phyloP scores from a whole-genome alignment of 2,113 vertebrate genomes.

The Drymodes brunneopygia region DNA sequence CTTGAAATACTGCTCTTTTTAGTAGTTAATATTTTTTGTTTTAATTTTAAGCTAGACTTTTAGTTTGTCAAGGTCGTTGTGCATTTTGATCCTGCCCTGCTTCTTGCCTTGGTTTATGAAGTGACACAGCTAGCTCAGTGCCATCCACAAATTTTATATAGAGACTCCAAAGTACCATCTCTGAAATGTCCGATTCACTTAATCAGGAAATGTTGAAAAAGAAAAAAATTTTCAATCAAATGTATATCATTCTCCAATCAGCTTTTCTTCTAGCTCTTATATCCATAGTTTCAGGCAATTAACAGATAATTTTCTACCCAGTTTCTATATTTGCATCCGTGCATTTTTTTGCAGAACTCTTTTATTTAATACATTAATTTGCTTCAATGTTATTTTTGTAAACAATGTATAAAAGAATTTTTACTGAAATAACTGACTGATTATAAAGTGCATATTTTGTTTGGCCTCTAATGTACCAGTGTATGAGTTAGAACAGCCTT shows the following conservation, averaged over 20 bases:
- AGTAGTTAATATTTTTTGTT: not conserved
- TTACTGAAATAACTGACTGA: not conserved
- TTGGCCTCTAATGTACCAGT: not conserved
- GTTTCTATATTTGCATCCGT: not conserved
- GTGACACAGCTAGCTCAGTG: not conserved
- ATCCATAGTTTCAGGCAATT: not conserved
- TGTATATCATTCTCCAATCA: not conserved
- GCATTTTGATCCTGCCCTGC: not conserved
- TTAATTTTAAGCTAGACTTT: not conserved
- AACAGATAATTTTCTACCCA: not conserved
- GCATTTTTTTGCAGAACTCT: not conserved
- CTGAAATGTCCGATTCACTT: not conserved
- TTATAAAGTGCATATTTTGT: not conserved
- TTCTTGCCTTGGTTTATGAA: not conserved
- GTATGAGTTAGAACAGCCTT: not conserved
- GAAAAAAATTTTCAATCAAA: not conserved
- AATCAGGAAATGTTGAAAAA: not conserved
- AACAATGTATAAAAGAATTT: not conserved
- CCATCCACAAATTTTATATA: not conserved
- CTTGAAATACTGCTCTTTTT: not conserved
- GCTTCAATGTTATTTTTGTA: not conserved
- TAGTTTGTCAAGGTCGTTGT: not conserved
- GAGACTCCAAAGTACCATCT: not conserved
- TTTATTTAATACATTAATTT: not conserved
- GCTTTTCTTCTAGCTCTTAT: not conserved